Conservation (phyloP, 2,888 invertebrate species). For the Spodoptera littoralis region DNA sequence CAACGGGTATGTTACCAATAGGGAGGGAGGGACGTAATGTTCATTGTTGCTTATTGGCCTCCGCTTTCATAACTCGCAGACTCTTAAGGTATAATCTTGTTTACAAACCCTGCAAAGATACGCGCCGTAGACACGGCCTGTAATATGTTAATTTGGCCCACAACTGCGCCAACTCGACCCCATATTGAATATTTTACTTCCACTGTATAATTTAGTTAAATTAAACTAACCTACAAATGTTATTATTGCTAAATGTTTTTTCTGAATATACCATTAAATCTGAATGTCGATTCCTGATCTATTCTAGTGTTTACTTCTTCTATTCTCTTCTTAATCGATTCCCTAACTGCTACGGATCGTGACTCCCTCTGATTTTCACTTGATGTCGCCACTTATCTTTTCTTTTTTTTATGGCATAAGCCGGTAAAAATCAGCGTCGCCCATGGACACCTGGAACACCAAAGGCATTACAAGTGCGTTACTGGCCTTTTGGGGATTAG, state of each 20-base stretch:
- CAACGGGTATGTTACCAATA: slow-evolving; percentile 42
- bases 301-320: too few relatives aligned
- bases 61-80: slow-evolving; percentile 66
- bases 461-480: too few relatives aligned
- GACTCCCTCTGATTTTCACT: too few relatives aligned
- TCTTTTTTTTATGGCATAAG: too few relatives aligned
- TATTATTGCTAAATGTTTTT: slow-evolving; percentile 18
- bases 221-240: slow-evolving; percentile 59
- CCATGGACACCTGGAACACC: too few relatives aligned
- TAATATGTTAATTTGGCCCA: slow-evolving; percentile 78
- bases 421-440: too few relatives aligned
- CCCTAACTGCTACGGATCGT: too few relatives aligned
- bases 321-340: too few relatives aligned
- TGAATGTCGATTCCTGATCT: too few relatives aligned
- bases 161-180: slow-evolving; percentile 67
- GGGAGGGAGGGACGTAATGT: slow-evolving; percentile 50
- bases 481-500: too few relatives aligned
- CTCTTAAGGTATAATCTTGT: slow-evolving; percentile 70
- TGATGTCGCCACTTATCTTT: too few relatives aligned
- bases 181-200: slow-evolving; percentile 79
- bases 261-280: not conserved
- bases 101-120: slow-evolving; percentile 67
- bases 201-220: slow-evolving; percentile 75
- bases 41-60: slow-evolving; percentile 48
- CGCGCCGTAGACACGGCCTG: slow-evolving; percentile 65